Base-by-base conservation (phyloP, 2,888 invertebrate species). In the Drosophila lutescens region DNA sequence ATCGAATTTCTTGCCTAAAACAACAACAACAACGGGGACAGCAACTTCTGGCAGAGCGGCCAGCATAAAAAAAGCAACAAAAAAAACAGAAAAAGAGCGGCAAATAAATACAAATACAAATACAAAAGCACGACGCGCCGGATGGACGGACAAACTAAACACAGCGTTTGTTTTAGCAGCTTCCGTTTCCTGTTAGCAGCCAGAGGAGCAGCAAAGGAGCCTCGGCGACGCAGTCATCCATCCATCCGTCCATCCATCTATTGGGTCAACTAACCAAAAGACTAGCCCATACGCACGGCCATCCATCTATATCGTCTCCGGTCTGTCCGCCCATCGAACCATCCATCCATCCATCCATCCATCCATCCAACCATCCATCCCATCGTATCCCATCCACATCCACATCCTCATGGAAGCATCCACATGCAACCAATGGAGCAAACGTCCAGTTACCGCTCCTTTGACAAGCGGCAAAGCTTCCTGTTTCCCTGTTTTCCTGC, bases 1-100 rank as follows among this genome's bases (percentile, higher is more conserved):
- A 86, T 86, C 85, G 87, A 87, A 86, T 86, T 87, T 83, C 79
- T 79, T 77, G 83, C 86, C 86, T 81, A 86, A 87, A 81, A 86
- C 75, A 85, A 86, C 82, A 86, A 69, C 57, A 77, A 49, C 60
- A 68, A 41, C 15, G 61, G 49, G 46, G 46, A 66, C 68, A 55
- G 59, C 51, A 56, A 40, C 44, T 55, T 57, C 56, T 23, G 47
- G 49, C 43, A 46, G 67, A 75, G 68, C 74, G 81, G 70, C 73
- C 51, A 51, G 38, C 53, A 15, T 23, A 36, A 47, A 53, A 56
- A 67, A 43, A 12, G 6, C 58, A 20, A 10, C 58, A 66, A 69
- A 43, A 13, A 20, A 43, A 20, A 23, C 6, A 43, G 1, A 23
- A 17, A 43, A 43, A 43, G 65, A 74, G 74, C 58, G 53, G 47